These are phyloP conservation scores for Pitta sordida DNA, from an alignment of 2,113 vertebrate species.

Conservation along the genomic window DNA sequence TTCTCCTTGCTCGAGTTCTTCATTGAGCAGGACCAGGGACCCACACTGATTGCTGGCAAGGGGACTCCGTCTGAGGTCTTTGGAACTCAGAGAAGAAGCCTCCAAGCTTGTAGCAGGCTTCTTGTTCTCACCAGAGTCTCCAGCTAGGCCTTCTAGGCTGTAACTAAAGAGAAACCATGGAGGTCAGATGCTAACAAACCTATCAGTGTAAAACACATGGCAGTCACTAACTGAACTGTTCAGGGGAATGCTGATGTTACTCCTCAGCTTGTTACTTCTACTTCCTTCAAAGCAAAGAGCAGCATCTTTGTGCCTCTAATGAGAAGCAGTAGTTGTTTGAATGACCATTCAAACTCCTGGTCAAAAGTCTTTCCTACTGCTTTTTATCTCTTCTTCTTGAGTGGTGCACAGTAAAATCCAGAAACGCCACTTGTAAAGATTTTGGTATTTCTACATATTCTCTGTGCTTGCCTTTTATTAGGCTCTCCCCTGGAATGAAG, in stretches of 20 bases:
- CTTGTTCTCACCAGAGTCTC: constrained; percentile 68
- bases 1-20: constrained; percentile 80
- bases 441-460: neutral
- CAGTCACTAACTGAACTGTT: neutral
- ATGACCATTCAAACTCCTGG: neutral
- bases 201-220: neutral
- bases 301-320: neutral
- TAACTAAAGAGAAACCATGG: constrained; percentile 77
- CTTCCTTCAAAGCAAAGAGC: neutral
- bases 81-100: constrained; percentile 47
- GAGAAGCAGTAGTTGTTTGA: neutral
- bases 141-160: constrained; percentile 91
- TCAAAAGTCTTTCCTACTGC: neutral
- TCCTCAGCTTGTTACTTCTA: neutral
- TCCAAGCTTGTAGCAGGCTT: constrained; percentile 70
- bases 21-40: constrained; percentile 85
- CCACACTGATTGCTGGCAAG: constrained; percentile 75
- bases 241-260: neutral
- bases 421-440: neutral
- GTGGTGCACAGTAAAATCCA: neutral
- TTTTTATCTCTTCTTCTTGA: neutral
- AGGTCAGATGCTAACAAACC: neutral
- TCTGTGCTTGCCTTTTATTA: neutral
- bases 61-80: constrained; percentile 61
- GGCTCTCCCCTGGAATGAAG: neutral